phyloP scores from a whole-genome alignment of 2,888 invertebrate genomes.

The Cremastinae sp. region DNA sequence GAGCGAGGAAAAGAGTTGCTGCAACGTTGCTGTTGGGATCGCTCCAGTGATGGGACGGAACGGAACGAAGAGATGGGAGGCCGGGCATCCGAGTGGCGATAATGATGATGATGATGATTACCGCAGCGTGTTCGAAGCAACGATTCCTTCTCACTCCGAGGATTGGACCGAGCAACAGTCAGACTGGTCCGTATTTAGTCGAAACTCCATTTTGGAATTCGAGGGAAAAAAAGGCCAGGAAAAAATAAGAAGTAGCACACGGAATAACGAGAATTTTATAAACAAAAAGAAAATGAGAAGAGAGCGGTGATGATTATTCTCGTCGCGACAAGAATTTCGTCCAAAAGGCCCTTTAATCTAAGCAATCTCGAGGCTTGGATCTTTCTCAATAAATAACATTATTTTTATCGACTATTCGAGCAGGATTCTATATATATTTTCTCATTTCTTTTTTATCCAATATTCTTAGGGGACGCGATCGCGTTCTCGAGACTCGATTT shows the following conservation, averaged over 20 bases:
- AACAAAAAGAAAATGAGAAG: conserved; percentile 22
- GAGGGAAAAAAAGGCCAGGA: conserved; percentile 19
- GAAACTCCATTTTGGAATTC: conserved; percentile 48
- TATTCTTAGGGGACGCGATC: conserved; percentile 15
- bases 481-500: conserved; percentile 10
- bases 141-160: conserved; percentile 50
- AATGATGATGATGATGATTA: conserved; percentile 78
- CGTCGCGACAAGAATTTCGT: conserved; percentile 41
- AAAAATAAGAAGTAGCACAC: conserved; percentile 38
- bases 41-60: conserved; percentile 67
- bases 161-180: conserved; percentile 41
- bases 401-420: conserved; percentile 20
- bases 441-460: background rate
- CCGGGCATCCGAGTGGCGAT: conserved; percentile 65
- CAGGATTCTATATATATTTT: conserved; percentile 4
- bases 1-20: conserved; percentile 25
- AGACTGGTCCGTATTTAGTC: conserved; percentile 33
- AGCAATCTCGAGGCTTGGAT: conserved; percentile 45
- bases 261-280: conserved; percentile 39
- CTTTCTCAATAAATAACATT: conserved; percentile 45
- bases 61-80: conserved; percentile 67
- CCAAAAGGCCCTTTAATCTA: conserved; percentile 35
- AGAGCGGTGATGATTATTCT: conserved; percentile 8
- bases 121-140: conserved; percentile 70
- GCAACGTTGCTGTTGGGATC: conserved; percentile 66